A percentile compares a stretch with the other conserved stretches of the same genome.
Conservation (phyloP, 2,888 invertebrate species). For the Hydropsyche betteni region DNA sequence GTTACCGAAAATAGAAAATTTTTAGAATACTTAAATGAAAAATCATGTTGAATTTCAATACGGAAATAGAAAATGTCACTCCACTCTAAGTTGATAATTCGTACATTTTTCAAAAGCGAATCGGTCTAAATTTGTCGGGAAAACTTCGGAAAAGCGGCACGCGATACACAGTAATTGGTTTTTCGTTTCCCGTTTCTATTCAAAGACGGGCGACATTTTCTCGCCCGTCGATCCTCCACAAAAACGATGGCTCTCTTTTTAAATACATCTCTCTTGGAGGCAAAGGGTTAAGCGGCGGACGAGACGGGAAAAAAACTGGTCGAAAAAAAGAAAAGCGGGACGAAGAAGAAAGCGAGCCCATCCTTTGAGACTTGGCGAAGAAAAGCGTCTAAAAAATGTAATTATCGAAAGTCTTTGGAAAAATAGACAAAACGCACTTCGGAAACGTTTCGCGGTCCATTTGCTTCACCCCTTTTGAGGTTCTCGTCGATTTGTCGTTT, state of each 20-base stretch:
- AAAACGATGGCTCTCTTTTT: not conserved
- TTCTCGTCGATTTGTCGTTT: not conserved
- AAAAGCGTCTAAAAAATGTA: conserved; percentile 17
- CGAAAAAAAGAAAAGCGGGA: no score
- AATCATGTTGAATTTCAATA: no score
- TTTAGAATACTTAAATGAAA: no score
- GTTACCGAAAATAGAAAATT: no score
- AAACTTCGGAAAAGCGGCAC: not conserved
- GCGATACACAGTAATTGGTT: not conserved
- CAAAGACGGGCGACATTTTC: not conserved
- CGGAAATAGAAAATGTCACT: no score
- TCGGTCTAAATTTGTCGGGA: not conserved
- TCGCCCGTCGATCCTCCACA: not conserved
- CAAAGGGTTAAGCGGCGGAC: not conserved
- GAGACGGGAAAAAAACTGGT: no score
- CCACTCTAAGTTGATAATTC: no score
- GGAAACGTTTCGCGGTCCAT: conserved; percentile 12
- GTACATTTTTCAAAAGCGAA: not conserved
- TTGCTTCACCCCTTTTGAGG: conserved; percentile 1
- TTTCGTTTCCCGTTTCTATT: no score
- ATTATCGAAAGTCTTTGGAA: conserved; percentile 17
- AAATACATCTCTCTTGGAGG: conserved; percentile 11
- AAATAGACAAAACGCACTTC: conserved; percentile 31
- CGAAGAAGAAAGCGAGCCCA: no score
- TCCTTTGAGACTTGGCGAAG: no score